Evolutionary conservation across 2,797 vertebrate species (phyloP).

Genomic region (Sebastes itinus): DNA sequence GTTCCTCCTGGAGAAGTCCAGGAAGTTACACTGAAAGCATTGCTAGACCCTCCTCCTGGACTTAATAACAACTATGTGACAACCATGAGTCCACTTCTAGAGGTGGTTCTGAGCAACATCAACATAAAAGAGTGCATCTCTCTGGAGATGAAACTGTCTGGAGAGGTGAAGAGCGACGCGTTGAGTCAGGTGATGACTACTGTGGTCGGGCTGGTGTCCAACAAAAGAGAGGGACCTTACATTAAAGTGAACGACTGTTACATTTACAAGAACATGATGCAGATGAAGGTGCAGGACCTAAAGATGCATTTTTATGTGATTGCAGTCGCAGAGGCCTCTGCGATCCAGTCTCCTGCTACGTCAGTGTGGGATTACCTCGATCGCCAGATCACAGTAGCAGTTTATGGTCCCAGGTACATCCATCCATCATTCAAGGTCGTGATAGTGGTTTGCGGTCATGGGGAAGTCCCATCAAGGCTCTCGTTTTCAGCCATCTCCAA

Average conservation of each 20-base stretch:
- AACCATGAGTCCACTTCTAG: conserved; percentile 91
- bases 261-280: conserved; percentile 88
- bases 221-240: conserved; percentile 91
- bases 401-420: conserved; percentile 95
- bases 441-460: conserved; percentile 89
- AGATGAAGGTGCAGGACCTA: conserved; percentile 88
- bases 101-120: conserved; percentile 90
- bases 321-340: conserved; percentile 84
- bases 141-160: conserved; percentile 91
- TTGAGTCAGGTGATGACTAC: conserved; percentile 92
- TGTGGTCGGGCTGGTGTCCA: conserved; percentile 86
- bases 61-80: conserved; percentile 91
- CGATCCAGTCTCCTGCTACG: conserved; percentile 84
- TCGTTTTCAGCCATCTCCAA: conserved; percentile 87
- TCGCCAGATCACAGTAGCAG: conserved; percentile 86
- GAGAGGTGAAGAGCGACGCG: conserved; percentile 89
- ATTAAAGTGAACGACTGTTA: conserved; percentile 85
- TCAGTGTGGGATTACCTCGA: conserved; percentile 93
- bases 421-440: conserved; percentile 93
- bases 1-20: conserved; percentile 90
- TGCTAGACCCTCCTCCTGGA: conserved; percentile 89
- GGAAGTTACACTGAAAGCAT: conserved; percentile 90
- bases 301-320: conserved; percentile 89
- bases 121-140: conserved; percentile 86
- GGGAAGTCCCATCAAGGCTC: conserved; percentile 88